Percentiles rank a stretch among this genome's conserved stretches.
Conservation (phyloP, 2,113 vertebrate genomes). For the Fregata magnificens region DNA sequence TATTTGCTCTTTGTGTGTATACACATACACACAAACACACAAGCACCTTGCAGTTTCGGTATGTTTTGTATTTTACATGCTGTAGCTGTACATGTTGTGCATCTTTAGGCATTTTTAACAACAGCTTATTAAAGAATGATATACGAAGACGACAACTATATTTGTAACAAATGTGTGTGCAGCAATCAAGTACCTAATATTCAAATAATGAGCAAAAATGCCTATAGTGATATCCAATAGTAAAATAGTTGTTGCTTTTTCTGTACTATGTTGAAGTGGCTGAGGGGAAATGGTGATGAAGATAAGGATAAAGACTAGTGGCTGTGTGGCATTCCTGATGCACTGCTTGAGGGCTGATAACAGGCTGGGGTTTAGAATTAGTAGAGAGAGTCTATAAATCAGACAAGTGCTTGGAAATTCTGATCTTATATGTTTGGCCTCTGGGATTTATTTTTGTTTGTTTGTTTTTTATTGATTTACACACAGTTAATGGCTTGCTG, state of each 20-base stretch:
- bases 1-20: neutral
- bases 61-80: neutral
- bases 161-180: neutral
- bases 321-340: neutral
- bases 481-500: slow-evolving; percentile 19
- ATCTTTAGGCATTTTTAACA: neutral
- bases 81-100: neutral
- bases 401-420: slow-evolving; percentile 24
- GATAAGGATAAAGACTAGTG: neutral
- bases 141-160: neutral
- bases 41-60: neutral
- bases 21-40: fast-evolving
- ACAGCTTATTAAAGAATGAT: neutral
- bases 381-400: slow-evolving; percentile 16
- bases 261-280: neutral
- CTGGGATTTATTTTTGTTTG: slow-evolving; percentile 60
- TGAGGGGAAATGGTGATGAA: neutral
- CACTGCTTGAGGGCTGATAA: neutral
- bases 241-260: neutral
- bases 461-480: slow-evolving; percentile 37
- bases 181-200: neutral
- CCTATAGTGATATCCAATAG: neutral
- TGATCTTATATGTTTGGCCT: neutral
- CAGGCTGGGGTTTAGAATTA: neutral
- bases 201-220: neutral